phyloP scores from a whole-genome alignment of 2,113 vertebrate genomes.

The Beaufortia kweichowensis region DNA sequence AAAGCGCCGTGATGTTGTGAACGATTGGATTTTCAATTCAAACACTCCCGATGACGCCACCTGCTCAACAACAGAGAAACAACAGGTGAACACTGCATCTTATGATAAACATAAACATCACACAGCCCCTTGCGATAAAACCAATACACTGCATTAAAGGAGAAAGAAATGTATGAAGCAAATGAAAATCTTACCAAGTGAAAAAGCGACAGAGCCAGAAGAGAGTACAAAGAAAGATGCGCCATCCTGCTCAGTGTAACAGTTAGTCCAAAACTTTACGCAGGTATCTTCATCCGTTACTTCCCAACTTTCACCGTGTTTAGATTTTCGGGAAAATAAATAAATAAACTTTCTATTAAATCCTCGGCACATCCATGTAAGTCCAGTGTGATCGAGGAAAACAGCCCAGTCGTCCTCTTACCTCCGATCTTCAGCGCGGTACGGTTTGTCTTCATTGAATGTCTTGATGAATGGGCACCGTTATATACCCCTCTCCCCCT shows the following conservation, averaged over 20 bases:
- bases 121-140: background rate
- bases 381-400: background rate
- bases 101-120: background rate
- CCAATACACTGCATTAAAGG: background rate
- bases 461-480: conserved; percentile 9
- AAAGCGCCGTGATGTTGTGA: conserved; percentile 60
- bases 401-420: background rate
- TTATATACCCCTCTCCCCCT: conserved; percentile 28
- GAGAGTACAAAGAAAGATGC: conserved; percentile 34
- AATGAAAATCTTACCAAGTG: conserved; percentile 37
- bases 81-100: background rate
- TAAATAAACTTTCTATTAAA: background rate
- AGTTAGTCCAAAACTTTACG: conserved; percentile 31
- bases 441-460: background rate
- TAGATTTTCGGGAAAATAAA: background rate
- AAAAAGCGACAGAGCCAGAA: conserved; percentile 37
- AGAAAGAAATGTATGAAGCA: background rate
- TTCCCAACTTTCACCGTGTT: background rate
- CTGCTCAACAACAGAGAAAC: conserved; percentile 50
- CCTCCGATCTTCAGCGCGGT: background rate
- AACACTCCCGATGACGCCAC: conserved; percentile 70
- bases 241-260: conserved; percentile 40
- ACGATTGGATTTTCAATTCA: conserved; percentile 76
- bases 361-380: conserved; percentile 4
- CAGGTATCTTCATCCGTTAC: conserved; percentile 42